Conservation (phyloP, 1,140 invertebrate genomes). For the Drosophila watanabei region DNA sequence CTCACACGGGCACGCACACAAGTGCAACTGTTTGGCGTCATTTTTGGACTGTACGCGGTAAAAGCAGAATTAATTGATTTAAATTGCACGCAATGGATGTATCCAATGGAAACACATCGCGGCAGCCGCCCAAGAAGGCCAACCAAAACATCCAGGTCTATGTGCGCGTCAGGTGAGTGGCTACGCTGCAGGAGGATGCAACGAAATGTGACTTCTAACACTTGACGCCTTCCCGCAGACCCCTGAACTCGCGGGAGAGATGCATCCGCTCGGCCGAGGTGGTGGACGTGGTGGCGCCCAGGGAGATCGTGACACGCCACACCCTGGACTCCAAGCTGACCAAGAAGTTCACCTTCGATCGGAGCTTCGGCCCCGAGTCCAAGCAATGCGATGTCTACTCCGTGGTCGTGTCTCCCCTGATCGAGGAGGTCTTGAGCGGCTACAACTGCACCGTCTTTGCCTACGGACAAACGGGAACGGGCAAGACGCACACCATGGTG, state of each 20-base stretch:
- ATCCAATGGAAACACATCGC: slow-evolving; percentile 53
- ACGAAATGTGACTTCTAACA: slow-evolving; percentile 10
- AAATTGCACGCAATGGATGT: slow-evolving; percentile 47
- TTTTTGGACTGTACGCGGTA: slow-evolving; percentile 36
- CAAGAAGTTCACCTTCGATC: slow-evolving; percentile 96
- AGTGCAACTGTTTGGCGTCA: slow-evolving; percentile 31
- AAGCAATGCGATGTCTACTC: slow-evolving; percentile 96
- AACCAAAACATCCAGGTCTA: slow-evolving; percentile 96
- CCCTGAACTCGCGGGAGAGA: slow-evolving; percentile 91
- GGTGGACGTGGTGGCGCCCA: slow-evolving; percentile 89
- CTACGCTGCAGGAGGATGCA: background rate
- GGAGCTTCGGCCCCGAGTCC: slow-evolving; percentile 91
- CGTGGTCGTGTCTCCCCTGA: slow-evolving; percentile 94
- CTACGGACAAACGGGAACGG: slow-evolving; percentile 97
- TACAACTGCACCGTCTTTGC: slow-evolving; percentile 99
- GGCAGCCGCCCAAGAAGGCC: slow-evolving; percentile 79
- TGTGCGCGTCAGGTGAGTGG: slow-evolving; percentile 92
- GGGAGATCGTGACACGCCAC: slow-evolving; percentile 92
- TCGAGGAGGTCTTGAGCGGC: slow-evolving; percentile 96
- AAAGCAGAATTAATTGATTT: slow-evolving; percentile 23
- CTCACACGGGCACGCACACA: slow-evolving; percentile 21
- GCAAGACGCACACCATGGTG: slow-evolving; percentile 99
- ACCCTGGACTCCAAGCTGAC: slow-evolving; percentile 88
- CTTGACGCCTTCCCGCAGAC: slow-evolving; percentile 89
- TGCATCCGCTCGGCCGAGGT: slow-evolving; percentile 89